phyloP scores from a whole-genome alignment of 2,888 invertebrate genomes.

The Yponomeuta plumbellus region DNA sequence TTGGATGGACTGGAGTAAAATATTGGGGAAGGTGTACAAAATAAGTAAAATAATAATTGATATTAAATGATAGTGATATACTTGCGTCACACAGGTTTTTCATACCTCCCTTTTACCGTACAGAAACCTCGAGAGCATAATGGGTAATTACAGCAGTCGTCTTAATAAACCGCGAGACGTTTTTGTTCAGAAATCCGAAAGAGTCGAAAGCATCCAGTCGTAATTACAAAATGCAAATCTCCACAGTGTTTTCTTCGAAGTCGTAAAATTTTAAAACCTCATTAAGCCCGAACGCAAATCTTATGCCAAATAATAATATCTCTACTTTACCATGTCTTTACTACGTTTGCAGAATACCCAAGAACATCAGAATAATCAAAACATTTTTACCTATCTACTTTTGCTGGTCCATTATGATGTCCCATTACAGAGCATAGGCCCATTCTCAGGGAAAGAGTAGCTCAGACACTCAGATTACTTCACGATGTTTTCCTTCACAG shows the following conservation, averaged over 20 bases:
- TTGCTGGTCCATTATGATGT: too few relatives aligned
- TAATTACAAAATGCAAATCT: conserved; percentile 33
- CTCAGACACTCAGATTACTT: too few relatives aligned
- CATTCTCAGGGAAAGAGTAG: too few relatives aligned
- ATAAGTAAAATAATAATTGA: too few relatives aligned
- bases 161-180: neutral
- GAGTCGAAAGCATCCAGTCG: conserved; percentile 14
- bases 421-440: too few relatives aligned
- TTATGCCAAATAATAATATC: conserved; percentile 25
- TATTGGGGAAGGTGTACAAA: too few relatives aligned
- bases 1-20: too few relatives aligned
- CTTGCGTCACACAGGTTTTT: too few relatives aligned
- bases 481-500: too few relatives aligned
- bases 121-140: neutral
- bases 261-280: conserved; percentile 32
- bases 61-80: too few relatives aligned
- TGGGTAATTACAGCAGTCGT: neutral
- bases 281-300: conserved; percentile 29
- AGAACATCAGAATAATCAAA: neutral
- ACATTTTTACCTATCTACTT: neutral
- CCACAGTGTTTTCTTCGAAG: conserved; percentile 23
- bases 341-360: conserved; percentile 13
- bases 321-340: conserved; percentile 10
- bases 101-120: too few relatives aligned
- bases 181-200: neutral